These are phyloP conservation scores for Cordilura impudica DNA, from an alignment of 2,888 invertebrate species.

Conservation along the genomic window DNA sequence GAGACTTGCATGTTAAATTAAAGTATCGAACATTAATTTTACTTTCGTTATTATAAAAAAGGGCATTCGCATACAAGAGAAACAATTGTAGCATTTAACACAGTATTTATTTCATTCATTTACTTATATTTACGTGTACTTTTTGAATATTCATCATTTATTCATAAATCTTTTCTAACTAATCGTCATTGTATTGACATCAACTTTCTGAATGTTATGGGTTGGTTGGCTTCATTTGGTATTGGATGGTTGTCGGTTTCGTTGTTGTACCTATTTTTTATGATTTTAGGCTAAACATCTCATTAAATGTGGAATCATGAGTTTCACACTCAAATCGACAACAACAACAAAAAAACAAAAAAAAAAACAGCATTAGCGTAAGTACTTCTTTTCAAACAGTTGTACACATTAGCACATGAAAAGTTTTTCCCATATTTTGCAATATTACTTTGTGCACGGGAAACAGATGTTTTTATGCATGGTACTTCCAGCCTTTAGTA, in stretches of 20 bases:
- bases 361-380: not conserved
- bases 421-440: conserved; percentile 28
- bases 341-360: not conserved
- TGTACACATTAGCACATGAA: conserved; percentile 49
- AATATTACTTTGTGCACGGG: conserved; percentile 20
- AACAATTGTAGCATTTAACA: conserved; percentile 29
- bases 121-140: not conserved
- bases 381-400: not conserved
- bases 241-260: not conserved
- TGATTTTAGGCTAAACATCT: conserved; percentile 20
- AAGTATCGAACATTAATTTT: conserved; percentile 56
- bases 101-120: conserved; percentile 17
- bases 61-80: not conserved
- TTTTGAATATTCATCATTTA: conserved; percentile 34
- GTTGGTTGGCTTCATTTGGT: too few relatives aligned
- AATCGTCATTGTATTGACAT: not conserved
- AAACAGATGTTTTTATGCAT: conserved; percentile 45
- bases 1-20: conserved; percentile 56
- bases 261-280: not conserved
- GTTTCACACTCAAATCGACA: not conserved
- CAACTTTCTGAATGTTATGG: conserved; percentile 6
- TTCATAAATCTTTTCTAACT: conserved; percentile 7
- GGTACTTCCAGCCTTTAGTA: conserved; percentile 16
- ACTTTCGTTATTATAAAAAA: conserved; percentile 40
- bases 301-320: conserved; percentile 41